Evolutionary conservation across 1,140 invertebrate species (phyloP), one percentile per base, ranked within the genome.

Genomic region (Ips nitidus): DNA sequence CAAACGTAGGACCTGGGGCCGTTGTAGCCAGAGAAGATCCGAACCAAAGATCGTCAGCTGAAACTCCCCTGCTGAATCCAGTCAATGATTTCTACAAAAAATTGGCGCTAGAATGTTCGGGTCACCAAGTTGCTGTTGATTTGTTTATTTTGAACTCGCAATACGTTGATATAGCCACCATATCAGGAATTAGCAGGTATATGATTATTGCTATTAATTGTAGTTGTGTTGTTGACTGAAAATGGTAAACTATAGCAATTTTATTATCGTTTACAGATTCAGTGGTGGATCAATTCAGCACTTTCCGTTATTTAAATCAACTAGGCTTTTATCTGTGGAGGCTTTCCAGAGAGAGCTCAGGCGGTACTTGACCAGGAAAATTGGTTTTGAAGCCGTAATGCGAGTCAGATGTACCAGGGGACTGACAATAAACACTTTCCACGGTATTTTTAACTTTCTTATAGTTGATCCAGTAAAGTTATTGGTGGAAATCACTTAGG

Each of bases 361-460:
- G 47, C 38, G 98, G 55, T 99, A 99, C 83, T 83, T 99, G 1
- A 94, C 92, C 0, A 86, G 98, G 70, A 99, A 98, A 83, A 97
- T 99, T 74, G 98, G 98, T 43, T 98, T 99, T 80, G 98, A 99
- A 82, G 94, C 98, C 47, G 98, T 99, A 1, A 97, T 99, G 94
- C 87, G 98, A 77, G 91, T 99, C 65, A 86, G 98, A 3, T 99
- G 95, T 79, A 97, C 95, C 4, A 88, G 91, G 80, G 94, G 98
- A 22, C 82, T 99, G 52, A 87, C 92, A 42, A 96, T 99, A 72
- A 95, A 99, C 80, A 97, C 96, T 73, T 99, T 99, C 86, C 97
- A 99, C 84, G 98, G 98, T 5, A 65, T 4, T 43, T 7, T 45
- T 41, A 3, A 5, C 2, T 40, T 8, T 59, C 8, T 55, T 64